Conservation (phyloP, 2,888 invertebrate species). For the Harpalus rufipes region DNA sequence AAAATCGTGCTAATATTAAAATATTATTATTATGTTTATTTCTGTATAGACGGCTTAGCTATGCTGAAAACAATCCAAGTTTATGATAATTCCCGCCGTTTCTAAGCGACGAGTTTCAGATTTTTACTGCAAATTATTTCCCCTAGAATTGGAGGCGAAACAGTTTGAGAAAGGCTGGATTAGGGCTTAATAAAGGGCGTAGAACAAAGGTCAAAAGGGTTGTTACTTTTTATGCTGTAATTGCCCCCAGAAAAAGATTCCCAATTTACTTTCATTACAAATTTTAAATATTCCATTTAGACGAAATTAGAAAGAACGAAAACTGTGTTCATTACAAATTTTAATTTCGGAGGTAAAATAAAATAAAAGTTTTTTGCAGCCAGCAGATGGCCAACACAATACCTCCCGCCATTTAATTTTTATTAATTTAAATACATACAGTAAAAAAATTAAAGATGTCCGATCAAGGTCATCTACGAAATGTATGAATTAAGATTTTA, state of each 20-base stretch:
- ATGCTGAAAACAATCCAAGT: not conserved
- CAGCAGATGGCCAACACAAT: too few species aligned
- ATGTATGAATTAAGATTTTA: too few species aligned
- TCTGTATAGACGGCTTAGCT: not conserved
- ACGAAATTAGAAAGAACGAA: not conserved
- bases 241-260: constrained; percentile 11
- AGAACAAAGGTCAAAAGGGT: not conserved
- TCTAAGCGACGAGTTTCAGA: constrained; percentile 22
- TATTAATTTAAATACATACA: too few species aligned
- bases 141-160: constrained; percentile 4
- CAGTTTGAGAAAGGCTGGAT: constrained; percentile 32
- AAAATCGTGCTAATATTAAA: not conserved
- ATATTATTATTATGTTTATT: not conserved
- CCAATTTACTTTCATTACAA: not conserved
- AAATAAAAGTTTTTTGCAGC: not conserved
- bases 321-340: not conserved
- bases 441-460: too few species aligned
- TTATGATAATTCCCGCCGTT: constrained; percentile 13
- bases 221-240: constrained; percentile 32
- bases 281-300: not conserved
- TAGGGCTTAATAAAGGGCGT: constrained; percentile 23
- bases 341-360: not conserved
- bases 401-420: too few species aligned
- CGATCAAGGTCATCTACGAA: too few species aligned
- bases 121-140: constrained; percentile 48